Percentiles rank a stretch among this genome's conserved stretches.
phyloP scores from a whole-genome alignment of 2,797 vertebrate species.

The Odontamblyopus rebecca region DNA sequence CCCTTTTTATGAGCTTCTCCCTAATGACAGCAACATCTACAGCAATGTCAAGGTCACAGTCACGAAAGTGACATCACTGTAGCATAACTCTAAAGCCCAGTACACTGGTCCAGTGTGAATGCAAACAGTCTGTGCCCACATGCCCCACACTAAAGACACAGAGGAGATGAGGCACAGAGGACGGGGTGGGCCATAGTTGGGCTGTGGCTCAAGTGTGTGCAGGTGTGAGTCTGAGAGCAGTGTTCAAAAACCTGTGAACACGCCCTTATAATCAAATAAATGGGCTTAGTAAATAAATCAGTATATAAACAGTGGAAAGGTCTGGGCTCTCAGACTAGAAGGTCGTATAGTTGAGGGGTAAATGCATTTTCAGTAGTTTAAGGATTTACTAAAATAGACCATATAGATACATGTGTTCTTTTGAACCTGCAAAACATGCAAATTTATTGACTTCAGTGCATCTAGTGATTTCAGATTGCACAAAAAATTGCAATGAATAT shows the following conservation, averaged over 20 bases:
- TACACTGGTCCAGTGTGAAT: too few species aligned
- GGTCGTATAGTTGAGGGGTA: neutral
- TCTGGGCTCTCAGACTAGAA: neutral
- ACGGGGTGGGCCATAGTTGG: too few species aligned
- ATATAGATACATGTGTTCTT: neutral
- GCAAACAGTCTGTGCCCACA: too few species aligned
- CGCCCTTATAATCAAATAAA: neutral
- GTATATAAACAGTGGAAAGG: neutral
- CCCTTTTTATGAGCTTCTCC: conserved; percentile 8
- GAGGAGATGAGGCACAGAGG: too few species aligned
- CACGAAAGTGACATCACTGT: neutral
- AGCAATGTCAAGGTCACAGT: neutral
- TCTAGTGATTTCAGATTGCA: too few species aligned
- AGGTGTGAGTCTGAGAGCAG: too few species aligned
- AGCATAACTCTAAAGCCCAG: neutral
- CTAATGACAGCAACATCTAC: neutral
- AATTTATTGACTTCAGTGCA: too few species aligned
- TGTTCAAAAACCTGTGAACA: too few species aligned
- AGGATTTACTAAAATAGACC: neutral
- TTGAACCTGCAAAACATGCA: too few species aligned
- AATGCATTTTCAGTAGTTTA: neutral
- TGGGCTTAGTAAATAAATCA: neutral
- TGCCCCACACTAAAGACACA: too few species aligned
- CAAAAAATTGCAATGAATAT: too few species aligned
- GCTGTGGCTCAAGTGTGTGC: too few species aligned